phyloP scores from a whole-genome alignment of 1,140 invertebrate genomes.

The Nautilus pompilius region DNA sequence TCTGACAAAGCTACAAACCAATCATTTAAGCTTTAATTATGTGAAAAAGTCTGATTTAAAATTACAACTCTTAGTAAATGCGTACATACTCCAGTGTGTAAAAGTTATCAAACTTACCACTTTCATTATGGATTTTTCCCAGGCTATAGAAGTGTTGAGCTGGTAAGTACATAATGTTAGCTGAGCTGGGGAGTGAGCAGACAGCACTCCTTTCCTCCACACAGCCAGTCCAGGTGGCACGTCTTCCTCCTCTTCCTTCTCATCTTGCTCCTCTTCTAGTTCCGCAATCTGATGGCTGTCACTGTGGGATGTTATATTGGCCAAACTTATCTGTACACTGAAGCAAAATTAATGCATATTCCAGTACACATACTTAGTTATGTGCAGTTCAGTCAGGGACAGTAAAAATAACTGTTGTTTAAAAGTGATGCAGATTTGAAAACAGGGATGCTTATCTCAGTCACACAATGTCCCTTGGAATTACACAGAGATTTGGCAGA shows the following conservation, averaged over 20 bases:
- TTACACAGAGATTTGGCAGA: no score
- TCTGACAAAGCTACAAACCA: constrained; percentile 83
- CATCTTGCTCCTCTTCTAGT: constrained; percentile 18
- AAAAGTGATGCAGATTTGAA: no score
- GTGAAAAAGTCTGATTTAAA: not conserved
- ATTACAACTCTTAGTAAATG: not conserved
- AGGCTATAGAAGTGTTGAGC: constrained; percentile 87
- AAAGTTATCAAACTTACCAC: constrained; percentile 68
- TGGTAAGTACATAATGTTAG: constrained; percentile 86
- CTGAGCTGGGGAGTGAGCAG: constrained; percentile 81
- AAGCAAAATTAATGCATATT: no score
- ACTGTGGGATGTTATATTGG: constrained; percentile 24
- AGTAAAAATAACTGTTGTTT: no score
- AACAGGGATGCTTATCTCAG: no score
- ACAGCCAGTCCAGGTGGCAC: constrained; percentile 64
- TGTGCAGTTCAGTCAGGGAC: no score
- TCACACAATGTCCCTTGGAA: no score
- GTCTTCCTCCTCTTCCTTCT: constrained; percentile 31
- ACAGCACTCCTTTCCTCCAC: constrained; percentile 84
- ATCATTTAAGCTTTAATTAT: not conserved
- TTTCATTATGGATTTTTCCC: constrained; percentile 99
- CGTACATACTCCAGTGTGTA: not conserved
- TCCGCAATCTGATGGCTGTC: not conserved
- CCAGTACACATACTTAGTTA: no score
- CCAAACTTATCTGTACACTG: constrained; percentile 37